Evolutionary conservation across 2,888 invertebrate species (phyloP), one percentile per base, ranked within the genome.

Genomic region (Chrysolina haemoptera): DNA sequence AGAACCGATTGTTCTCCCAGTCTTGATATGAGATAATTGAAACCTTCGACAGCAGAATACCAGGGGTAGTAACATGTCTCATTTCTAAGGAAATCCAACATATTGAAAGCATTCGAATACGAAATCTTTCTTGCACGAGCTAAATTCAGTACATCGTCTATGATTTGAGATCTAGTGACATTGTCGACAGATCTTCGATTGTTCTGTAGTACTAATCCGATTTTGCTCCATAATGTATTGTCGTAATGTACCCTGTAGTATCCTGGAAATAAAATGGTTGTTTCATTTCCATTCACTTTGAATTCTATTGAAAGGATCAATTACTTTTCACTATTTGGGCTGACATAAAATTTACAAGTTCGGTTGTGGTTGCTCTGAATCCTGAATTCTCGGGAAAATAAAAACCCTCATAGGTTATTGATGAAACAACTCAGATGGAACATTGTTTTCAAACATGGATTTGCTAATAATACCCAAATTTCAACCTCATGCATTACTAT

Each of bases 101-200:
- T 89, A 22, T 90, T 88, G 59, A 97, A 89, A 0, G 94, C 92
- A 14, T 90, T 86, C 0, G 87, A 85, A 83, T 94, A 94, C 0
- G 86, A 82, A 73, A 94, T 87, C 18, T 90, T 80, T 1, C 91
- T 91, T 10, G 92, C 90, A 53, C 93, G 90, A 12, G 94, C 95
- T 71, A 94, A 89, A 87, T 93, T 93, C 79, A 94, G 89, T 1
- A 93, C 90, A 86, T 98, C 97, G 82, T 97, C 94, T 12, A 97
- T 91, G 46, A 94, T 90, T 90, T 91, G 95, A 6, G 95, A 95
- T 81, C 93, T 90, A 86, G 95, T 94, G 14, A 92, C 86, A 55
- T 91, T 90, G 76, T 92, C 90, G 68, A 95, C 93, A 0, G 73
- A 84, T 0, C 78, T 75, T 53, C 90, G 90, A 55, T 76, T 41